These are phyloP conservation scores for Todus mexicanus DNA, from an alignment of 2,797 vertebrate genomes.

Conservation along the genomic window DNA sequence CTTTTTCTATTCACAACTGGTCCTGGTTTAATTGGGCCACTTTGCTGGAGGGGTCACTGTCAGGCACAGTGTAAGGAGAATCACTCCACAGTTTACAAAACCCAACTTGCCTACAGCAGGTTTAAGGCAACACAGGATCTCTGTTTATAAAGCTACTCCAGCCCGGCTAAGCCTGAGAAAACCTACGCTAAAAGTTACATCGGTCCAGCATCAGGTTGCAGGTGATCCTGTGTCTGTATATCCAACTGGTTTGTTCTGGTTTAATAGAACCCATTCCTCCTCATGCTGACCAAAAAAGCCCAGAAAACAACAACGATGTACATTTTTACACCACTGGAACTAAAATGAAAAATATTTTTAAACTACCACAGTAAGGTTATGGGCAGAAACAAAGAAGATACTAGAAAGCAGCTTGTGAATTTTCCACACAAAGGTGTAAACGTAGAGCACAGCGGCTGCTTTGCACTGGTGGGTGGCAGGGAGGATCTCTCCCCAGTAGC, in stretches of 20 bases:
- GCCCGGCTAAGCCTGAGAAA: not conserved
- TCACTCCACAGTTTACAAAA: not conserved
- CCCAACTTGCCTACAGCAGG: not conserved
- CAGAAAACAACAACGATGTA: not conserved
- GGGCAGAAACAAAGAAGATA: not conserved
- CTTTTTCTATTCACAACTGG: not conserved
- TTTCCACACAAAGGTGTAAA: not conserved
- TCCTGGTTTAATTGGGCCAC: not conserved
- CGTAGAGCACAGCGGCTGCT: not conserved
- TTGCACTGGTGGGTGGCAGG: not conserved
- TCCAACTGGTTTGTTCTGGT: not conserved
- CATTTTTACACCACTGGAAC: not conserved
- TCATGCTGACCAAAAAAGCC: not conserved
- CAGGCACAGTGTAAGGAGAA: not conserved
- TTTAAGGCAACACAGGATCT: not conserved
- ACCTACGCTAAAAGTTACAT: not conserved
- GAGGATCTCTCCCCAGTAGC: not conserved
- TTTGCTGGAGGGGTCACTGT: not conserved
- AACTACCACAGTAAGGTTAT: not conserved
- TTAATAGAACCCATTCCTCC: not conserved
- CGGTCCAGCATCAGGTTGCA: not conserved
- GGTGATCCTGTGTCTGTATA: not conserved
- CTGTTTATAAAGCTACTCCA: not conserved
- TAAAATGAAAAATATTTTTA: not conserved
- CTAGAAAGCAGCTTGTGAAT: not conserved